These are phyloP conservation scores for Otolemur garnettii DNA, from an alignment of 2,113 vertebrate genomes.

Conservation along the genomic window DNA sequence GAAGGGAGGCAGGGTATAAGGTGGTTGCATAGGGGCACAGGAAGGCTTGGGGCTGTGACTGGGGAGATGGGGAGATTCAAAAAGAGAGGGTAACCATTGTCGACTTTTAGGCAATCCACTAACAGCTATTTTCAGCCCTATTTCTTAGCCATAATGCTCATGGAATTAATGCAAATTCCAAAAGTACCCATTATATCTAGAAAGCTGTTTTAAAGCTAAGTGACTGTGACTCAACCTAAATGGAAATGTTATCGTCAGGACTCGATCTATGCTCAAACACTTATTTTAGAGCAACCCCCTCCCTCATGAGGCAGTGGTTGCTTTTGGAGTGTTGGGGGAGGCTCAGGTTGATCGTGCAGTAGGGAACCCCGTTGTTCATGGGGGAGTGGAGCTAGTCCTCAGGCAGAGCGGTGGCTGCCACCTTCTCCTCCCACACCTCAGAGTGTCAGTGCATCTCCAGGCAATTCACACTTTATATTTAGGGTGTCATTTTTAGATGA, in stretches of 20 bases:
- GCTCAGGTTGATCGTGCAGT: neutral
- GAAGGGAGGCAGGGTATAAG: neutral
- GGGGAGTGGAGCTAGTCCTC: neutral
- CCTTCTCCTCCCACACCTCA: constrained; percentile 38
- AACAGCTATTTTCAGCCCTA: neutral
- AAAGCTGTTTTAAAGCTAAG: constrained; percentile 28
- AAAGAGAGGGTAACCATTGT: neutral
- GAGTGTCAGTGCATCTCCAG: neutral
- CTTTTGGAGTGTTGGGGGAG: constrained; percentile 8
- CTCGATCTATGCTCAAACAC: neutral
- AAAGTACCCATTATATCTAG: constrained; percentile 15
- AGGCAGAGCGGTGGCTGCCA: neutral
- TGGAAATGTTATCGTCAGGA: constrained; percentile 14
- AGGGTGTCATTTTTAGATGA: constrained; percentile 49
- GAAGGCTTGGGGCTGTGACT: neutral
- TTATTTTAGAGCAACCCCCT: constrained; percentile 25
- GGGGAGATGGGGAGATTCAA: neutral
- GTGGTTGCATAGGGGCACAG: neutral
- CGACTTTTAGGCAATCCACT: neutral
- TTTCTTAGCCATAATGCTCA: constrained; percentile 4
- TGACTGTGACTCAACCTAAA: constrained; percentile 42
- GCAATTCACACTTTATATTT: constrained; percentile 35
- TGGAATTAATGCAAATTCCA: constrained; percentile 21
- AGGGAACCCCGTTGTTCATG: constrained; percentile 36
- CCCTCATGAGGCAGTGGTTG: neutral